Evolutionary conservation across 2,797 vertebrate species (phyloP).

Genomic region (Hippocampus kuda): DNA sequence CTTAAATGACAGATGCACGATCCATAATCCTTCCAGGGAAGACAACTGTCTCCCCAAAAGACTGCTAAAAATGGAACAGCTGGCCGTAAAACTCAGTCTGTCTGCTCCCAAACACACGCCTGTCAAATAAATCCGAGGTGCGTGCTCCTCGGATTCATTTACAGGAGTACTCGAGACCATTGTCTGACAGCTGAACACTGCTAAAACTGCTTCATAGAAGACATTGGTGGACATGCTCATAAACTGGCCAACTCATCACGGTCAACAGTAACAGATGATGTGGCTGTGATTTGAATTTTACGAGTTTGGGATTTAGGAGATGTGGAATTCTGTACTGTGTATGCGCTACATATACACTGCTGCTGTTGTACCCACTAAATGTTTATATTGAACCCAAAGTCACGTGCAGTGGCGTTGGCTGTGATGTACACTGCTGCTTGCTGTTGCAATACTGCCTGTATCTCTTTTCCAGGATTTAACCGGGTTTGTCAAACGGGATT

Average conservation of each 20-base stretch:
- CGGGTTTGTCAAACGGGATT: constrained; percentile 61
- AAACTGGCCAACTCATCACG: neutral
- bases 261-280: neutral
- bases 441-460: constrained; percentile 34
- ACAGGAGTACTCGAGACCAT: constrained; percentile 31
- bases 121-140: constrained; percentile 53
- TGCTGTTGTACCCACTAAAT: no score
- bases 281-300: neutral
- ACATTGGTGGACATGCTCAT: neutral
- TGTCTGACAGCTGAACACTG: constrained; percentile 40
- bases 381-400: constrained; percentile 1
- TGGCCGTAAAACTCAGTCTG: constrained; percentile 50
- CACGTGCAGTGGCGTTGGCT: constrained; percentile 7
- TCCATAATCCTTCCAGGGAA: constrained; percentile 35
- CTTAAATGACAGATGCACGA: constrained; percentile 35
- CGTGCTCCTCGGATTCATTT: constrained; percentile 34
- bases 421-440: constrained; percentile 29
- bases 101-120: constrained; percentile 34
- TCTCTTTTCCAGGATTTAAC: constrained; percentile 40
- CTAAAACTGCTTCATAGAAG: constrained; percentile 34
- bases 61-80: constrained; percentile 51
- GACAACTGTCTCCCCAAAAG: constrained; percentile 41
- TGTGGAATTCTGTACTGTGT: neutral
- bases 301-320: neutral
- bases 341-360: neutral